These are phyloP conservation scores for Mungos mungo DNA, from an alignment of 2,113 vertebrate genomes.

Conservation along the genomic window DNA sequence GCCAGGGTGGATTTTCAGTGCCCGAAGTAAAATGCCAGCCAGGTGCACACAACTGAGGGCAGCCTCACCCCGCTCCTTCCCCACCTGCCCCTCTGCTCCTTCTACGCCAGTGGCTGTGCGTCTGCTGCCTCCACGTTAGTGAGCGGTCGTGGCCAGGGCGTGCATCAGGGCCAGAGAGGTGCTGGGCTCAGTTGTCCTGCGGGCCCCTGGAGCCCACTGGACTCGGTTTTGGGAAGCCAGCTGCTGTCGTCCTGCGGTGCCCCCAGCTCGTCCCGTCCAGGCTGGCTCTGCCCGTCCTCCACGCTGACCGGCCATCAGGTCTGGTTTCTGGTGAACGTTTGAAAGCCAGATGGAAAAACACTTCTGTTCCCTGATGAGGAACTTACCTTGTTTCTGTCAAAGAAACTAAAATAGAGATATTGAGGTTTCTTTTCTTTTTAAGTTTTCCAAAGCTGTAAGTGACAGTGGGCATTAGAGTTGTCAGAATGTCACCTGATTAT, in stretches of 20 bases:
- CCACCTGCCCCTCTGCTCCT: not conserved
- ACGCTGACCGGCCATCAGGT: not conserved
- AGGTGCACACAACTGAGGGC: not conserved
- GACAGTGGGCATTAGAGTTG: too few relatives aligned
- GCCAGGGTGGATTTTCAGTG: slow-evolving; percentile 63
- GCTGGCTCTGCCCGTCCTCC: not conserved
- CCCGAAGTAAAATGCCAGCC: slow-evolving; percentile 3
- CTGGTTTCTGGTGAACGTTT: not conserved
- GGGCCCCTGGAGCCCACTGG: too few relatives aligned
- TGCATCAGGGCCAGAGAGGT: not conserved
- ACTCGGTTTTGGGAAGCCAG: not conserved
- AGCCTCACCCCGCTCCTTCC: fast-evolving
- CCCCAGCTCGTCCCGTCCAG: too few relatives aligned
- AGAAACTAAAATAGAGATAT: not conserved
- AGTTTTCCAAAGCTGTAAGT: not conserved
- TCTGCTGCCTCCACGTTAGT: not conserved
- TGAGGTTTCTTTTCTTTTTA: too few relatives aligned
- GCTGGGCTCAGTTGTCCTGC: not conserved
- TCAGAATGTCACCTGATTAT: not conserved
- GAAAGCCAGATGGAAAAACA: not conserved
- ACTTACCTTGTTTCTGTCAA: not conserved
- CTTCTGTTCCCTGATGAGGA: not conserved
- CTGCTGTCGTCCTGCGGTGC: fast-evolving
- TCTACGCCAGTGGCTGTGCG: not conserved
- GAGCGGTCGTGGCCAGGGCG: not conserved